Evolutionary conservation across 2,888 invertebrate genomes (phyloP), one percentile per base, ranked within the genome.

Genomic region (Limnephilus rhombicus): DNA sequence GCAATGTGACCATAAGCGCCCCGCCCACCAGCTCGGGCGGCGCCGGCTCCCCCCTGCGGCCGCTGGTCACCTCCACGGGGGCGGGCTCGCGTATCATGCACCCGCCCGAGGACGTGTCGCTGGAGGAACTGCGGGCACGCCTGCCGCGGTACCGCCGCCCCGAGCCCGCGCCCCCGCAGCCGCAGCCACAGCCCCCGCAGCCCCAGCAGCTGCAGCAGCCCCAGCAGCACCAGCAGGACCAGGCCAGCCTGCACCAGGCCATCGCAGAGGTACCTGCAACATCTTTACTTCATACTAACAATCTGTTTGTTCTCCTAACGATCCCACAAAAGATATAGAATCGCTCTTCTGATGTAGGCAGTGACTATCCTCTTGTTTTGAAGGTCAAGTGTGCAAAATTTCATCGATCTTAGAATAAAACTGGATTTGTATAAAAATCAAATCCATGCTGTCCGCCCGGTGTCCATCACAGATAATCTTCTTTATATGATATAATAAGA

Each of bases 1-100:
- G 97, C 94, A 97, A 97, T 94, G 98, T 97, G n/a, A 98, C 98
- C 93, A 98, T 98, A 95, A 98, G 98, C 95, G 98, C 98, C 85
- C 98, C 98, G 85, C 98, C 98, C 2, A 97, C 97, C 49, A 93
- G 94, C 85, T 92, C 94, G 4, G 95, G 96, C 34, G 95, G 94
- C 94, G 91, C 95, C 94, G 95, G 95, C 82, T 92, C 94, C 18
- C 94, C 93, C n/a, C 93, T 95, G 0, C 96, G 95, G 94, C 96
- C 95, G 29, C 96, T 98, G 13, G 98, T 98, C 90, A 97, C 97
- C 24, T 97, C 98, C n/a, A 97, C 98, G 11, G 98, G 98, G 85
- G 98, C 98, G 11, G 97, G 98, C 81, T 98, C 98, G 94, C 98
- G 98, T 96, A 99, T 99, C 92, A 97, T 99, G 94, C 99, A 99